phyloP scores from a whole-genome alignment of 64 coral and sea anemone genomes.

The Astreopora myriophthalma region DNA sequence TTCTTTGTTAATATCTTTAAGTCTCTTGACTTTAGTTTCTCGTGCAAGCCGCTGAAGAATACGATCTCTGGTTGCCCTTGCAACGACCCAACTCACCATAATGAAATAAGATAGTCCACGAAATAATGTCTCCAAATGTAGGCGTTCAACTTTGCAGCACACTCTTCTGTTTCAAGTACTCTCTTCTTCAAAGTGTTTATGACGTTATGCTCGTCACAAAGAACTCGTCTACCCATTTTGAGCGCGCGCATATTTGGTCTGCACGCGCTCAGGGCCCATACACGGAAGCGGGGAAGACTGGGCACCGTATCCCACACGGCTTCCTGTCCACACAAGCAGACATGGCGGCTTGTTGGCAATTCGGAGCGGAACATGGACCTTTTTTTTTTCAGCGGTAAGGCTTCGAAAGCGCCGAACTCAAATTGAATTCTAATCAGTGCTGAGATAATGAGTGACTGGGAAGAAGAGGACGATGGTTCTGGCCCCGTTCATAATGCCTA shows the following conservation, averaged over 20 bases:
- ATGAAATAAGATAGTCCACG: too few relatives aligned
- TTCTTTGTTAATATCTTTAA: background rate
- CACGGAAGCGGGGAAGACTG: background rate
- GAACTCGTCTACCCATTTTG: background rate
- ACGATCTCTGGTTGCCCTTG: background rate
- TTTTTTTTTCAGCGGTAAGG: background rate
- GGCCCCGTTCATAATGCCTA: background rate
- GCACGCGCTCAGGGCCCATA: too few relatives aligned
- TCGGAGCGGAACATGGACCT: too few relatives aligned
- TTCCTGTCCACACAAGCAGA: background rate
- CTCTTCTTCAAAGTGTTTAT: background rate
- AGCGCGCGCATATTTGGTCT: background rate
- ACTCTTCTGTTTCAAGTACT: background rate
- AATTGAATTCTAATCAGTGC: background rate
- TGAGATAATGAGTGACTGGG: constrained; percentile 64
- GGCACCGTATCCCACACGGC: background rate
- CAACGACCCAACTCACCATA: background rate
- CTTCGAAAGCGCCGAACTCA: background rate
- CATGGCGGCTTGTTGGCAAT: constrained; percentile 10
- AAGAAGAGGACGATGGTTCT: constrained; percentile 11
- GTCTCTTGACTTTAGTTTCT: background rate
- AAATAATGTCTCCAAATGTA: background rate
- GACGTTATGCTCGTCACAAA: background rate
- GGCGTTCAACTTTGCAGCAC: background rate
- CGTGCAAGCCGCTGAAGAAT: background rate